phyloP scores from a whole-genome alignment of 2,113 vertebrate species.

The Urocitellus parryii region DNA sequence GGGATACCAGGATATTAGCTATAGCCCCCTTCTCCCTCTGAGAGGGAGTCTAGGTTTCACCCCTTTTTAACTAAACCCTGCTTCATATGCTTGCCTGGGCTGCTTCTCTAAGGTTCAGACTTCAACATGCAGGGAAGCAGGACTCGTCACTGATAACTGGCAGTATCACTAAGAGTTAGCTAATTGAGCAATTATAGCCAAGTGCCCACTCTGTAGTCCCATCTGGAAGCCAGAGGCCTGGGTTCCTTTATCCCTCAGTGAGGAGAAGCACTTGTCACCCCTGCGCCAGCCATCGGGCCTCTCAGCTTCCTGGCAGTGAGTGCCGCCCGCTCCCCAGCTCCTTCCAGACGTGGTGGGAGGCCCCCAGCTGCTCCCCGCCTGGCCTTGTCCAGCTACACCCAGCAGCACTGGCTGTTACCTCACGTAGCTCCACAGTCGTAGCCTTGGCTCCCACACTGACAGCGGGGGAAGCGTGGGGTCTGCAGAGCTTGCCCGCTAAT shows the following conservation, averaged over 20 bases:
- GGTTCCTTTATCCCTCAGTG: background rate
- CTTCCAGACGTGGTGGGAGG: background rate
- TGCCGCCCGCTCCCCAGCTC: rapidly evolving
- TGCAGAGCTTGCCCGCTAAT: too few relatives aligned
- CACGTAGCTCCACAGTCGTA: rapidly evolving
- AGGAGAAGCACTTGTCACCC: background rate
- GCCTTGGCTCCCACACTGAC: background rate
- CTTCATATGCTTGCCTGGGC: too few relatives aligned
- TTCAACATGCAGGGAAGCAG: too few relatives aligned
- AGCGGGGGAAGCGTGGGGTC: background rate
- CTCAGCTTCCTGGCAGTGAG: background rate
- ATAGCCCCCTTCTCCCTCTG: too few relatives aligned
- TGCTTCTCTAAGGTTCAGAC: too few relatives aligned
- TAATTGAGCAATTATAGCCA: background rate
- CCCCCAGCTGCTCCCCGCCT: background rate
- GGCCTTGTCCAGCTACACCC: background rate
- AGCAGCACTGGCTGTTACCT: background rate
- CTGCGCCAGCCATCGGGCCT: rapidly evolving
- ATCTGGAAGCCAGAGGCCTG: background rate
- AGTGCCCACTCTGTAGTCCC: background rate
- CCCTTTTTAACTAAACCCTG: too few relatives aligned
- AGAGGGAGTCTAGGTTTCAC: too few relatives aligned
- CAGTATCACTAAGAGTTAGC: background rate
- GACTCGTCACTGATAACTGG: too few relatives aligned
- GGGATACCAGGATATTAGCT: too few relatives aligned